Evolutionary conservation across 2,113 vertebrate genomes (phyloP).

Genomic region (Sakesphorus luctuosus): DNA sequence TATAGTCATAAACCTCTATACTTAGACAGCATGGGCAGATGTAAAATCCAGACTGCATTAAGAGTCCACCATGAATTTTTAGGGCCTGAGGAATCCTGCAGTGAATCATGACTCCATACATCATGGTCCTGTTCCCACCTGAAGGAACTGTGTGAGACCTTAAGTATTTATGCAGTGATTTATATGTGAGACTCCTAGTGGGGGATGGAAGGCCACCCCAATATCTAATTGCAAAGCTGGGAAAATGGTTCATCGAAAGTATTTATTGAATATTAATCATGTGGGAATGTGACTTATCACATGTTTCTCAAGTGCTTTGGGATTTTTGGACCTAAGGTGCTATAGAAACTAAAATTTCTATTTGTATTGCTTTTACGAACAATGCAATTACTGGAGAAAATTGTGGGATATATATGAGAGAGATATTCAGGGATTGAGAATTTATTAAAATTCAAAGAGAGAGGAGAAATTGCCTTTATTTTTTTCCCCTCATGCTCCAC

Average conservation of each 20-base stretch:
- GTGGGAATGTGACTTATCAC: not conserved
- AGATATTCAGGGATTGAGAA: not conserved
- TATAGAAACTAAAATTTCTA: not conserved
- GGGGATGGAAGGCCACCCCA: not conserved
- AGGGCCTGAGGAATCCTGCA: not conserved
- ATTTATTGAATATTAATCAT: not conserved
- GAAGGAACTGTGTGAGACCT: conserved; percentile 29
- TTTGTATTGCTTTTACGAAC: conserved; percentile 1
- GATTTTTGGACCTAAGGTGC: not conserved
- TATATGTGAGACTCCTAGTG: conserved; percentile 33
- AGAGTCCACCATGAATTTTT: not conserved
- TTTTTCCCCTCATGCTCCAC: not conserved
- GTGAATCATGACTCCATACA: not conserved
- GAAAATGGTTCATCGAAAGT: not conserved
- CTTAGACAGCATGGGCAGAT: not conserved
- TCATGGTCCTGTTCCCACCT: not conserved
- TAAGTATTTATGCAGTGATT: conserved; percentile 3
- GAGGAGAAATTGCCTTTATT: not conserved
- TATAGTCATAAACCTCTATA: conserved; percentile 15
- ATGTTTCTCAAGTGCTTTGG: not conserved
- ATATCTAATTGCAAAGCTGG: conserved; percentile 21
- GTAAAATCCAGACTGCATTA: not conserved
- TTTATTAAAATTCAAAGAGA: not conserved
- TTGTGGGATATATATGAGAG: not conserved
- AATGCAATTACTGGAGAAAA: not conserved